Percentiles rank a stretch among this genome's conserved stretches.
Evolutionary conservation across 2,888 invertebrate genomes (phyloP).

Genomic region (Epinotia nisella): DNA sequence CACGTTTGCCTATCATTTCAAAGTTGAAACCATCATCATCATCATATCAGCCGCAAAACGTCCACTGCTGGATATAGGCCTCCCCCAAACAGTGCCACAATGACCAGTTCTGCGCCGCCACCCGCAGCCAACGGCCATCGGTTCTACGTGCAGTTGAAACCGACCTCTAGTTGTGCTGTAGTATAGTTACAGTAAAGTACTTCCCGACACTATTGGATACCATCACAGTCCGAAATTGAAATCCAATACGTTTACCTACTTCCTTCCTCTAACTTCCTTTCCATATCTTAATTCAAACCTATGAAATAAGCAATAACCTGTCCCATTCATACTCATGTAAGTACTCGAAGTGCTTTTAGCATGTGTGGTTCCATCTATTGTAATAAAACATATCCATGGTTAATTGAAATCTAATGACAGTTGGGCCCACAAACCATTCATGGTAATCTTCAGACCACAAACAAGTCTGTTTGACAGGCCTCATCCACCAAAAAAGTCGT

Average conservation of each 20-base stretch:
- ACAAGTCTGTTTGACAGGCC: constrained; percentile 41
- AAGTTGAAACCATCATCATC: too few relatives aligned
- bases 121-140: too few relatives aligned
- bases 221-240: not conserved
- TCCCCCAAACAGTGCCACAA: too few relatives aligned
- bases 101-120: too few relatives aligned
- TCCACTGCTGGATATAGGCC: too few relatives aligned
- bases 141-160: too few relatives aligned
- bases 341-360: constrained; percentile 19
- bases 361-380: constrained; percentile 16
- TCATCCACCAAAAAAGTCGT: constrained; percentile 29
- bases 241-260: not conserved
- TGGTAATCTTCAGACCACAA: constrained; percentile 35
- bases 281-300: not conserved
- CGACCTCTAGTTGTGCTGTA: too few relatives aligned
- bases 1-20: too few relatives aligned
- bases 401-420: constrained; percentile 35
- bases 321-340: constrained; percentile 11
- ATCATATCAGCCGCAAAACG: too few relatives aligned
- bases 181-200: too few relatives aligned
- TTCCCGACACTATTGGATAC: not conserved
- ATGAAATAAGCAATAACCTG: too few relatives aligned
- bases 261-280: not conserved
- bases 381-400: constrained; percentile 33
- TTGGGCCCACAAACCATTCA: constrained; percentile 32